phyloP scores from a whole-genome alignment of 2,113 vertebrate species.

The Mesembrinibis cayennensis region DNA sequence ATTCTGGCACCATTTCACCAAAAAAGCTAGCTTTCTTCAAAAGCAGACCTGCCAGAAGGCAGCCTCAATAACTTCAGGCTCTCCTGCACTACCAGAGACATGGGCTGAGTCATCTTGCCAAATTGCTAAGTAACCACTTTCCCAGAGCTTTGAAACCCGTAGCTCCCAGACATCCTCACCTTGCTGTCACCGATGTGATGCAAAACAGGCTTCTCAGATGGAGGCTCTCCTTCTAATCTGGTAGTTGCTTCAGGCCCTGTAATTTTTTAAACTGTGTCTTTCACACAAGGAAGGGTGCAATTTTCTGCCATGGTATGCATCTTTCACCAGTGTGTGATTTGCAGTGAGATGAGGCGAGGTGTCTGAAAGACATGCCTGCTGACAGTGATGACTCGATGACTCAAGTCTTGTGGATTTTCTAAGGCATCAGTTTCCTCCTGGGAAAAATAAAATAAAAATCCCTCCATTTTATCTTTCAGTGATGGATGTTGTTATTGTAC shows the following conservation, averaged over 20 bases:
- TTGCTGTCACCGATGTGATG: background rate
- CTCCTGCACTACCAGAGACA: background rate
- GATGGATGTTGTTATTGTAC: constrained; percentile 3
- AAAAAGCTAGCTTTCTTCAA: background rate
- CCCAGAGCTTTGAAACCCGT: background rate
- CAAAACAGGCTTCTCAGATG: background rate
- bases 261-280: background rate
- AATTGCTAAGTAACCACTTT: background rate
- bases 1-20: background rate
- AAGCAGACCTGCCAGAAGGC: background rate
- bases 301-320: background rate
- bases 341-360: background rate
- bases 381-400: constrained; percentile 24
- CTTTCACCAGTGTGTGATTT: background rate
- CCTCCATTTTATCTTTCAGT: background rate
- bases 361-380: background rate
- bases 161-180: background rate
- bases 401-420: background rate
- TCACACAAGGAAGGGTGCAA: background rate
- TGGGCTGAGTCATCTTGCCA: background rate
- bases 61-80: background rate
- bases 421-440: background rate
- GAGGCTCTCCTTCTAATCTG: background rate
- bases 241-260: background rate
- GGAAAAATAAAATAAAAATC: constrained; percentile 31